Evolutionary conservation across 2,797 vertebrate species (phyloP).

Genomic region (Limosa lapponica): DNA sequence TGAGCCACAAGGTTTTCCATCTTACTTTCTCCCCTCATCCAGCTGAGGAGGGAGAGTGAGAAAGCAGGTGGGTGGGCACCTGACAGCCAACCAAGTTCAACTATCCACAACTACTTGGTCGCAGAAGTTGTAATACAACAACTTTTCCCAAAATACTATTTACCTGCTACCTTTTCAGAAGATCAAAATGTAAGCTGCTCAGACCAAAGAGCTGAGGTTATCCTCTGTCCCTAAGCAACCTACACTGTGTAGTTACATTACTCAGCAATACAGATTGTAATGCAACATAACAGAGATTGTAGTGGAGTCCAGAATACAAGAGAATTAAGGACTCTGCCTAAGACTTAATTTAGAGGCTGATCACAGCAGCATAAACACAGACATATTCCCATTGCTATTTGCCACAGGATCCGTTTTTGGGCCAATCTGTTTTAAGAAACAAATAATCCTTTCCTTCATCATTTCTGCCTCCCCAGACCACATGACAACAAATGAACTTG

Average conservation of each 20-base stretch:
- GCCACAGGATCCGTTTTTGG: not conserved
- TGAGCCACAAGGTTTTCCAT: not conserved
- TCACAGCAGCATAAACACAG: not conserved
- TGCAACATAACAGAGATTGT: not conserved
- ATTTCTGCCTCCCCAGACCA: not conserved
- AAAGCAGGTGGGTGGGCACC: rapidly evolving
- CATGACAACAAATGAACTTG: not conserved
- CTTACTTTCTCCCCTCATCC: not conserved
- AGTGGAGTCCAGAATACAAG: not conserved
- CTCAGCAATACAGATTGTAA: not conserved
- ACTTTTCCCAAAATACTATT: not conserved
- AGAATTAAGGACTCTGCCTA: not conserved
- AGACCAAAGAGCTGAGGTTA: not conserved
- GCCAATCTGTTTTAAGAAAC: not conserved
- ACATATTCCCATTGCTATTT: rapidly evolving
- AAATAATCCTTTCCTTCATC: not conserved
- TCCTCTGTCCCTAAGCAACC: not conserved
- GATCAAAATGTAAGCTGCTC: not conserved
- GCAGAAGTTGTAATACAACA: not conserved
- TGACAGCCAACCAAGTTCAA: not conserved
- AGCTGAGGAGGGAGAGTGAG: rapidly evolving
- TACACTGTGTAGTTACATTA: not conserved
- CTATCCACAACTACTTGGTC: not conserved
- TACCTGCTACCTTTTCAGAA: not conserved
- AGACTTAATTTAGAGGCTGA: not conserved